phyloP scores from a whole-genome alignment of 2,888 invertebrate genomes.

The Graphium colonna region DNA sequence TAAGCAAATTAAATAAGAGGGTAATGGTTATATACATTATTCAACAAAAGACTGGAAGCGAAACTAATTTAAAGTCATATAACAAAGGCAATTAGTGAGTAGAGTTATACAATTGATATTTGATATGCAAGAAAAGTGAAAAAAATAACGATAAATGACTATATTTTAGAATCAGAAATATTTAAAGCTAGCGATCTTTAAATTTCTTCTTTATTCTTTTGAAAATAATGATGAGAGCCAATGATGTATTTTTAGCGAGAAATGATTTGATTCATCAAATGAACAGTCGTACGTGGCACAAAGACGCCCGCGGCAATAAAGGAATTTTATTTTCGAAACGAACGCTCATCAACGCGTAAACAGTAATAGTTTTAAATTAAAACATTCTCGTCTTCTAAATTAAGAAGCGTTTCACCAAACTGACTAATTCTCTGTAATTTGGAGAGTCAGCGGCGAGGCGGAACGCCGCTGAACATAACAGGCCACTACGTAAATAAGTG shows the following conservation, averaged over 20 bases:
- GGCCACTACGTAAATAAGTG: conserved; percentile 18
- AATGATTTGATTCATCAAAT: background rate
- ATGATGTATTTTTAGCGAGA: background rate
- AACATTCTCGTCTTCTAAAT: conserved; percentile 3
- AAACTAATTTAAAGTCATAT: no score
- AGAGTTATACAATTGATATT: no score
- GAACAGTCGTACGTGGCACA: background rate
- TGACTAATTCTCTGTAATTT: conserved; percentile 15
- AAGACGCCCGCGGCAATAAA: background rate
- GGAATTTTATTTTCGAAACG: background rate
- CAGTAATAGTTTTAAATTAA: conserved; percentile 7
- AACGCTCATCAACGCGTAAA: background rate
- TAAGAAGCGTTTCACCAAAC: conserved; percentile 16
- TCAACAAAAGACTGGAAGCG: no score
- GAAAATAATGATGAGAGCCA: no score
- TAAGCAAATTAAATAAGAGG: no score
- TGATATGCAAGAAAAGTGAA: no score
- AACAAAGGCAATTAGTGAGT: no score
- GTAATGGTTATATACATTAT: no score
- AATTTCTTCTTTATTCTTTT: no score
- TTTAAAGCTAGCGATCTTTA: no score
- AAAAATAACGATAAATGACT: no score
- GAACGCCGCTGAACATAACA: conserved; percentile 15
- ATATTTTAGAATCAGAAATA: no score
- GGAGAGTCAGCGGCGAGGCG: conserved; percentile 6